Evolutionary conservation across 2,113 vertebrate genomes (phyloP).

Genomic region (Nothobranchius furzeri): DNA sequence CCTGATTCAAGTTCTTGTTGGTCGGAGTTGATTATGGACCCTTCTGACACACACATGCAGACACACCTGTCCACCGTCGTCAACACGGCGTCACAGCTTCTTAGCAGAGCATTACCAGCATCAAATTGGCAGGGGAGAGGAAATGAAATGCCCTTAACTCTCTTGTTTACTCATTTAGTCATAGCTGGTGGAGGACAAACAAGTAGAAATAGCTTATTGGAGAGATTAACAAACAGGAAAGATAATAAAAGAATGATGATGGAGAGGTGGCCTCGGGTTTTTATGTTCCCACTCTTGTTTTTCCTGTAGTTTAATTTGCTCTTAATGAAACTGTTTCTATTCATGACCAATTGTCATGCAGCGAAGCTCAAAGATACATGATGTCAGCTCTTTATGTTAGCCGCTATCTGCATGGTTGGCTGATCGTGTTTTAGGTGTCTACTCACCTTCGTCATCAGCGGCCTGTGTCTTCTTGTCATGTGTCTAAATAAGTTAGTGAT

Average conservation of each 20-base stretch:
- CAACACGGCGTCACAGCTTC: constrained; percentile 49
- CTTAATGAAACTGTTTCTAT: constrained; percentile 59
- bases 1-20: neutral
- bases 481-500: neutral
- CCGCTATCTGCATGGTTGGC: no score
- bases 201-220: constrained; percentile 20
- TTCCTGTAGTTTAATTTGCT: constrained; percentile 24
- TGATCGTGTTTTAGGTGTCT: neutral
- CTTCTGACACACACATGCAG: neutral
- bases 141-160: constrained; percentile 47
- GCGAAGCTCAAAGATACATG: constrained; percentile 13
- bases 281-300: neutral
- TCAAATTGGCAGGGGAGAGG: constrained; percentile 32
- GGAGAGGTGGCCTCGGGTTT: neutral
- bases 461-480: neutral
- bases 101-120: constrained; percentile 53
- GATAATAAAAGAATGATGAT: constrained; percentile 11
- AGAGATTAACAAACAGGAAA: constrained; percentile 6
- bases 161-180: constrained; percentile 58
- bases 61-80: constrained; percentile 1
- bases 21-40: constrained; percentile 8
- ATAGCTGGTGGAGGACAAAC: constrained; percentile 48
- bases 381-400: neutral
- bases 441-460: neutral
- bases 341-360: constrained; percentile 36